These are phyloP conservation scores for Anastrepha obliqua DNA, from an alignment of 1,140 invertebrate species.

Conservation along the genomic window DNA sequence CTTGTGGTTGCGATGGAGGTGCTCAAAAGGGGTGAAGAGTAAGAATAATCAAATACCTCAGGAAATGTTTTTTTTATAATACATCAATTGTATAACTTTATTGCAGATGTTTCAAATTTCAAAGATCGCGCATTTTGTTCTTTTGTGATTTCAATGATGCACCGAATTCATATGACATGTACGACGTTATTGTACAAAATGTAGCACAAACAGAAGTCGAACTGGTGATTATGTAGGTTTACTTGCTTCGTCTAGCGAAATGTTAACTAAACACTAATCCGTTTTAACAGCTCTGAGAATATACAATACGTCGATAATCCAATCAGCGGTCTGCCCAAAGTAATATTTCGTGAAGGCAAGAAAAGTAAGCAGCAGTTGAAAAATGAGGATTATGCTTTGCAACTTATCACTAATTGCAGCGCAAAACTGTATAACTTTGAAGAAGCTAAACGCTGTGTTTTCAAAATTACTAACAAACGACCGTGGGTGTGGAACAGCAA, in stretches of 20 bases:
- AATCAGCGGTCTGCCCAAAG: conserved; percentile 59
- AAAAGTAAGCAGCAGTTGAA: conserved; percentile 58
- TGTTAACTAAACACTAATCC: background rate
- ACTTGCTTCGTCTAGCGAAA: background rate
- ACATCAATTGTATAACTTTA: background rate
- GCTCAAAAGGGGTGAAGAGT: conserved; percentile 59
- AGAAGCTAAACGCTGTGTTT: conserved; percentile 61
- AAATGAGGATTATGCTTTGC: conserved; percentile 66
- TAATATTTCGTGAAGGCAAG: conserved; percentile 61
- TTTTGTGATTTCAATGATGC: conserved; percentile 67
- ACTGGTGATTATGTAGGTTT: conserved; percentile 66
- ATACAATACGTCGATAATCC: conserved; percentile 66
- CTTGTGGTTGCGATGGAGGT: conserved; percentile 61
- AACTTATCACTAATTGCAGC: conserved; percentile 64
- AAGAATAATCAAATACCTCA: conserved; percentile 29
- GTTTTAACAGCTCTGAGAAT: conserved; percentile 60
- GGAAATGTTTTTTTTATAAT: background rate
- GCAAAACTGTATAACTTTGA: conserved; percentile 67
- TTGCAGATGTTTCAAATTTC: conserved; percentile 56
- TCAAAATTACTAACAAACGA: conserved; percentile 62
- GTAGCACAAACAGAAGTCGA: conserved; percentile 60
- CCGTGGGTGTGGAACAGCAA: conserved; percentile 68
- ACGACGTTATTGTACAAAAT: conserved; percentile 57
- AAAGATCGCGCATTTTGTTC: conserved; percentile 63
- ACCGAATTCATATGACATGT: conserved; percentile 61